phyloP scores from a whole-genome alignment of 2,797 vertebrate species.

The Clarias pachynema region DNA sequence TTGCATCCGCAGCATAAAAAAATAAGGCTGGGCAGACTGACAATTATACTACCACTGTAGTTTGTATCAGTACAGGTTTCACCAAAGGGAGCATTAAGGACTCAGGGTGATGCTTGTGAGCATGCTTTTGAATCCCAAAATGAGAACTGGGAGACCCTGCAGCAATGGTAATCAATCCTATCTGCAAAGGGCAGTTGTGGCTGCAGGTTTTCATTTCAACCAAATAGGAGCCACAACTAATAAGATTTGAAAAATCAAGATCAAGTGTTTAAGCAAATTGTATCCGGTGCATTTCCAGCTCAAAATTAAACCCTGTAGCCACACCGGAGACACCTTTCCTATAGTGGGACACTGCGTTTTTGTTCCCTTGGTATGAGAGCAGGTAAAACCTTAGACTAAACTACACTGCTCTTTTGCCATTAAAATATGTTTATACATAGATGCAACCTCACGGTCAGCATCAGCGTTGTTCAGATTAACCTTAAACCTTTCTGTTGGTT shows the following conservation, averaged over 20 bases:
- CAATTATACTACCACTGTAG: slow-evolving; percentile 7
- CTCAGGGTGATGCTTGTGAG: neutral
- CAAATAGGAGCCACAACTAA: neutral
- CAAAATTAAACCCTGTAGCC: neutral
- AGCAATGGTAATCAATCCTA: neutral
- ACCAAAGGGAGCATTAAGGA: slow-evolving; percentile 1
- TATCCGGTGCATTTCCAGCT: neutral
- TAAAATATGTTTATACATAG: neutral
- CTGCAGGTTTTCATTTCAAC: slow-evolving; percentile 16
- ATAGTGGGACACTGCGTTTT: neutral
- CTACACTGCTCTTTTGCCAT: neutral
- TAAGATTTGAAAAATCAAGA: slow-evolving; percentile 3
- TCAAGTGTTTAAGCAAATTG: slow-evolving; percentile 5
- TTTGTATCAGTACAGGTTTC: slow-evolving; percentile 4
- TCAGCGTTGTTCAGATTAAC: neutral
- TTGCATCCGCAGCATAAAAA: neutral
- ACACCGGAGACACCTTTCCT: neutral
- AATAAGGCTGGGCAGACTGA: neutral
- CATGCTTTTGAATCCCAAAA: slow-evolving; percentile 9
- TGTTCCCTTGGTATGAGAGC: neutral
- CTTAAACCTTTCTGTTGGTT: neutral
- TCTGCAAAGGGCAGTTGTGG: slow-evolving; percentile 6
- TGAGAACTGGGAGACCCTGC: slow-evolving; percentile 13
- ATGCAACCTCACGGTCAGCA: neutral
- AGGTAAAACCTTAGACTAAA: neutral